These are phyloP conservation scores for Psix sp. DNA, from an alignment of 1,140 invertebrate genomes.

Conservation along the genomic window DNA sequence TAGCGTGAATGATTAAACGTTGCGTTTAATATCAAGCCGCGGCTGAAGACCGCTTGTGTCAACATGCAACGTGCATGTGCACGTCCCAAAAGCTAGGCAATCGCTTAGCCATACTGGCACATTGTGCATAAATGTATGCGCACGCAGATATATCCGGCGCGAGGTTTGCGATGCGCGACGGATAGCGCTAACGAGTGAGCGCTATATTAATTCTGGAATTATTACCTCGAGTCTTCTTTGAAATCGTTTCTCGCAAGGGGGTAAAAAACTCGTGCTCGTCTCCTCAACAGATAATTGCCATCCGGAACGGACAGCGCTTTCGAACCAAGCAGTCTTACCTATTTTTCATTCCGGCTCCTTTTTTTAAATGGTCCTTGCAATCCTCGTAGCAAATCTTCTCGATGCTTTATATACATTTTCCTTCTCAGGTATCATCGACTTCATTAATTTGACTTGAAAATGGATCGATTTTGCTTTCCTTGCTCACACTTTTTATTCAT, in stretches of 20 bases:
- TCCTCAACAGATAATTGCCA: slow-evolving; percentile 29
- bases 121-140: slow-evolving; percentile 52
- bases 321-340: not conserved
- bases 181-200: slow-evolving; percentile 58
- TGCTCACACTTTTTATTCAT: no score
- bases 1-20: slow-evolving; percentile 56
- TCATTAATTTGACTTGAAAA: no score
- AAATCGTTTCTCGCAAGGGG: slow-evolving; percentile 37
- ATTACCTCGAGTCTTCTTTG: slow-evolving; percentile 55
- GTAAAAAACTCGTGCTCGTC: slow-evolving; percentile 41
- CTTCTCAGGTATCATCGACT: no score
- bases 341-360: not conserved
- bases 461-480: no score
- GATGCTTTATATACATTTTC: no score
- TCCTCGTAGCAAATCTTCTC: not conserved
- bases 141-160: slow-evolving; percentile 50
- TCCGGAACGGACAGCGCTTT: slow-evolving; percentile 29
- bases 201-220: slow-evolving; percentile 66
- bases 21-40: slow-evolving; percentile 35
- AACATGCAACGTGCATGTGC: slow-evolving; percentile 46
- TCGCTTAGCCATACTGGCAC: slow-evolving; percentile 43
- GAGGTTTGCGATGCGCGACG: slow-evolving; percentile 60
- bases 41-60: slow-evolving; percentile 42
- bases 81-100: slow-evolving; percentile 15
- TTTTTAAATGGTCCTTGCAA: not conserved